Percentiles rank a stretch among this genome's conserved stretches.
phyloP scores from a whole-genome alignment of 2,888 invertebrate species.

The Erebia palarica region DNA sequence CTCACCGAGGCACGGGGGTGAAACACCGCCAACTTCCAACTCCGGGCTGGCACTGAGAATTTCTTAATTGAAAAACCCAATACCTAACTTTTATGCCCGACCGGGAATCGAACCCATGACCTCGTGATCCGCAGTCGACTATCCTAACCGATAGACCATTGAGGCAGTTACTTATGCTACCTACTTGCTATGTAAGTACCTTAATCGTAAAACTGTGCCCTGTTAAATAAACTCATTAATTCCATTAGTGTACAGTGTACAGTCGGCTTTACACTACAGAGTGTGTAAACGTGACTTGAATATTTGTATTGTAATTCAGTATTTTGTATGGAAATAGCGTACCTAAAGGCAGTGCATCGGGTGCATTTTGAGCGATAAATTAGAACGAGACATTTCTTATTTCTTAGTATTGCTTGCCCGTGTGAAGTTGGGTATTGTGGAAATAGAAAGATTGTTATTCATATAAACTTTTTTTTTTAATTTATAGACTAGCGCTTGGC shows the following conservation, averaged over 20 bases:
- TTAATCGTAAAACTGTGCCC: background rate
- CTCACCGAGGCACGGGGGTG: too few species aligned
- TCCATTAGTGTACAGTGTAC: conserved; percentile 17
- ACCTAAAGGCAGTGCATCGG: conserved; percentile 11
- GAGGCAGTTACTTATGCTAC: too few species aligned
- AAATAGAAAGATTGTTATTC: too few species aligned
- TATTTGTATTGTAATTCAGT: conserved; percentile 24
- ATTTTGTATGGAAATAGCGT: conserved; percentile 29
- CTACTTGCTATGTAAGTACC: background rate
- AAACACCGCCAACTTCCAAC: too few species aligned
- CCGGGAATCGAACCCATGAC: too few species aligned
- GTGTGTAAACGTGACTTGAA: conserved; percentile 25
- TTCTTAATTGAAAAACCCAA: too few species aligned
- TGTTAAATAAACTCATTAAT: conserved; percentile 8
- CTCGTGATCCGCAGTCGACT: too few species aligned
- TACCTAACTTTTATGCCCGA: too few species aligned
- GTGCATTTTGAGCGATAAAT: conserved; percentile 19
- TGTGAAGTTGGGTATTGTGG: background rate
- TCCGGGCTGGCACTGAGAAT: too few species aligned
- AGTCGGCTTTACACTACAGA: conserved; percentile 15
- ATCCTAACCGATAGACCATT: too few species aligned
- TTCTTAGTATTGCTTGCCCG: background rate
- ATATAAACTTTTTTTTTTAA: too few species aligned
- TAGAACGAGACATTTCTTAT: background rate
- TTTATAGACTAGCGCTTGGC: too few species aligned